Base-by-base conservation (phyloP, 2,113 vertebrate genomes). In the Sylvietta virens region DNA sequence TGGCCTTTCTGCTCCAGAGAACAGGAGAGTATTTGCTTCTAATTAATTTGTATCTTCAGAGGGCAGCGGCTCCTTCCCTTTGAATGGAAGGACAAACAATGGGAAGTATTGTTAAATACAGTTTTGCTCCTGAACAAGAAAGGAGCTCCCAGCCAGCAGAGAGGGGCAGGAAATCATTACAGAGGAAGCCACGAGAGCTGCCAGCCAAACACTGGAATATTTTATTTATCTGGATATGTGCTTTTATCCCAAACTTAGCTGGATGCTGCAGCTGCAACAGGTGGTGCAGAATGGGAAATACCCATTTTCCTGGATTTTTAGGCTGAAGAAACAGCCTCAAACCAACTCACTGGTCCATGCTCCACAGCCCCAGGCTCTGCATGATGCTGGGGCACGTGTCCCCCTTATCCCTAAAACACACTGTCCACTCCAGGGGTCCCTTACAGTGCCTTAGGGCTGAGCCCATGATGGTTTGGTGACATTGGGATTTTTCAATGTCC, bases 31-130 rank as follows among this genome's bases (percentile, higher is more conserved):
- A 95, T 96, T 96, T 3, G 50, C 93, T 78, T 94, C 96, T 95
- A 95, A 97, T 92, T 92, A 96, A 96, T 96, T 84, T 95, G 96
- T 92, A 86, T 95, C 94, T 97, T 96, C 88, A 50, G 95, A 96
- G 94, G 93, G 96, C 94, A 96, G 95, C 44, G 15, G 93, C 92
- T 97, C 96, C 96, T 94, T 96, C 88, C 88, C 91, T 94, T 76
- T 94, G 81, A 96, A 92, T 86, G 88, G 39, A 45, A 83, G 70
- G 74, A 40, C 87, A 87, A 93, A 96, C 95, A 97, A 96, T 93
- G 94, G 27, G 7, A 90, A 70, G 76, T 27, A 95, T 96, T 96
- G 96, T 97, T 93, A 78, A 53, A 83, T 21, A 26, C 76, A 57
- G 67, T 92, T 94, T 94, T 96, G 95, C 86, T 95, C 90, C 71